A percentile compares a stretch with the other conserved stretches of the same genome.
Evolutionary conservation across 2,113 vertebrate genomes (phyloP).

Genomic region (Salvelinus namaycush): DNA sequence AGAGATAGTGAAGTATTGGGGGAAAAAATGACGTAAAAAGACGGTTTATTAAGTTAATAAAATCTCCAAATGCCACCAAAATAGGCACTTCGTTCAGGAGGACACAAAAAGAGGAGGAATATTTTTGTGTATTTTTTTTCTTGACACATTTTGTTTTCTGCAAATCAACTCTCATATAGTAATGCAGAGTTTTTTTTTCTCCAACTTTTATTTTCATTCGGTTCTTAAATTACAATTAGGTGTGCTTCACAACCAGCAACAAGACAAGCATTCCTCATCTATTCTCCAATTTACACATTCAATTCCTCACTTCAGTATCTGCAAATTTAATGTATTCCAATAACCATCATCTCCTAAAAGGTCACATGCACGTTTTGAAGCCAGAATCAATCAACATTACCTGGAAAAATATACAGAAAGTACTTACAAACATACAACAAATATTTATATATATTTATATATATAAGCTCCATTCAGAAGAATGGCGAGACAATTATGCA

Average conservation of each 20-base stretch:
- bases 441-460: constrained; percentile 80
- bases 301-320: constrained; percentile 56
- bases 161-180: constrained; percentile 71
- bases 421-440: constrained; percentile 94
- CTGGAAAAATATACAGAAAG: constrained; percentile 85
- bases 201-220: constrained; percentile 69
- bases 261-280: constrained; percentile 58
- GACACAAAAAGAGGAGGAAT: constrained; percentile 55
- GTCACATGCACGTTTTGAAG: constrained; percentile 84
- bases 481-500: constrained; percentile 77
- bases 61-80: constrained; percentile 10
- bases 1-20: constrained; percentile 44
- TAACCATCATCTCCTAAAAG: constrained; percentile 54
- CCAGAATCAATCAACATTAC: constrained; percentile 76
- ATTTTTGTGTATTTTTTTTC: constrained; percentile 39
- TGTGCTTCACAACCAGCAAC: constrained; percentile 61
- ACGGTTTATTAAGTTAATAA: constrained; percentile 66
- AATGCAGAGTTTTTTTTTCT: constrained; percentile 62
- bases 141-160: constrained; percentile 17
- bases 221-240: constrained; percentile 73
- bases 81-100: constrained; percentile 16
- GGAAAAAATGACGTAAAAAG: constrained; percentile 25
- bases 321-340: constrained; percentile 41
- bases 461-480: constrained; percentile 88
- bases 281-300: constrained; percentile 19